Percentiles rank a stretch among this genome's conserved stretches.
These are phyloP conservation scores for Apogon talboti DNA, from an alignment of 2,797 vertebrate genomes.

Conservation along the genomic window DNA sequence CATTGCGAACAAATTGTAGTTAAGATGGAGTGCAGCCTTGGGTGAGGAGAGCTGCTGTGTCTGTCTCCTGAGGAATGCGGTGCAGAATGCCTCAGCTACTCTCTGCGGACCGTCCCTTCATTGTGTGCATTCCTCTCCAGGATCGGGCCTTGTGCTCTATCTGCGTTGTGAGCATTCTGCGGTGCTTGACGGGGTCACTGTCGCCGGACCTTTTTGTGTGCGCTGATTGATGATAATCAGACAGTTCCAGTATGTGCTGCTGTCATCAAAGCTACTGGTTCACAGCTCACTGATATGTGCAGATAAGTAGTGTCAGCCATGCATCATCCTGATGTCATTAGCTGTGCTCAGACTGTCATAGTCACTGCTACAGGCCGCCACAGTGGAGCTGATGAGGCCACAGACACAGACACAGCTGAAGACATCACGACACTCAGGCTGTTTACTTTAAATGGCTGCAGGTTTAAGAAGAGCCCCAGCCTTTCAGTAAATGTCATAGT, in stretches of 20 bases:
- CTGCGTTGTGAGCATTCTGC: conserved; percentile 61
- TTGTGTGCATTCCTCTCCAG: conserved; percentile 51
- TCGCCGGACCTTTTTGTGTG: conserved; percentile 27
- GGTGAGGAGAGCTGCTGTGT: conserved; percentile 23
- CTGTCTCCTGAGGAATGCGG: conserved; percentile 64
- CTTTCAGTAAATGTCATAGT: not conserved
- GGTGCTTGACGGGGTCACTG: conserved; percentile 32
- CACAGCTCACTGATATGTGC: conserved; percentile 36
- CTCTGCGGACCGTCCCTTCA: conserved; percentile 44
- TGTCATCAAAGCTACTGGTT: conserved; percentile 47
- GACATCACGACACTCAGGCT: conserved; percentile 14
- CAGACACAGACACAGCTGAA: not conserved
- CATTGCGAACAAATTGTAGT: not conserved
- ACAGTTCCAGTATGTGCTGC: conserved; percentile 38
- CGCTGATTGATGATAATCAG: conserved; percentile 51
- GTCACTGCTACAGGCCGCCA: conserved; percentile 4
- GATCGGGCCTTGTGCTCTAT: conserved; percentile 32
- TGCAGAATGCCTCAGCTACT: conserved; percentile 51
- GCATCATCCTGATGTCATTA: conserved; percentile 49
- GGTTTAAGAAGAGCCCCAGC: not conserved
- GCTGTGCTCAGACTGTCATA: conserved; percentile 3
- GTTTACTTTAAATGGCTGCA: not conserved
- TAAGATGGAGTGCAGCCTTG: conserved; percentile 2
- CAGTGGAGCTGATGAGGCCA: not conserved
- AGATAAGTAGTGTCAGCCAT: conserved; percentile 35